phyloP scores from a whole-genome alignment of 1,140 invertebrate genomes.

The Dendrolimus kikuchii region DNA sequence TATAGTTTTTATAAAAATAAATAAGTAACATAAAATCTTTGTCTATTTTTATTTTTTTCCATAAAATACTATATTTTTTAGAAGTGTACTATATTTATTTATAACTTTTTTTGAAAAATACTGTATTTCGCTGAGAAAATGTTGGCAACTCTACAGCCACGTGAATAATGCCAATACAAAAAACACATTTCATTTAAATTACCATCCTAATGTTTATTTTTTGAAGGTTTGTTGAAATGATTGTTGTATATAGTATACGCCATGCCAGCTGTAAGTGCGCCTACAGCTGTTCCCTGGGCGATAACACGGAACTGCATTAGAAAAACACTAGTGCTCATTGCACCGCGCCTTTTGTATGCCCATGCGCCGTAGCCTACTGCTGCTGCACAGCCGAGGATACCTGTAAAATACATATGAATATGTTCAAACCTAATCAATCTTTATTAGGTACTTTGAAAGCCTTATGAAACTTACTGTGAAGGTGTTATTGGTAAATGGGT shows the following conservation, averaged over 20 bases:
- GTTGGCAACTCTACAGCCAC: no score
- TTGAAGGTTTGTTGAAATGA: constrained; percentile 35
- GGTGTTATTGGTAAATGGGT: no score
- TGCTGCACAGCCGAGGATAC: constrained; percentile 77
- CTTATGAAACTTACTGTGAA: no score
- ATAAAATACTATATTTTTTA: no score
- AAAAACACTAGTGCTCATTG: constrained; percentile 85
- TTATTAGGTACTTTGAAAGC: no score
- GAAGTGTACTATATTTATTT: no score
- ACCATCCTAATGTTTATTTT: constrained; percentile 26
- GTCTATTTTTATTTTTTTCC: no score
- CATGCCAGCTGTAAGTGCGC: constrained; percentile 79
- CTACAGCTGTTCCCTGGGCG: constrained; percentile 85
- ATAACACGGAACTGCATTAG: constrained; percentile 88
- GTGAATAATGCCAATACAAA: no score
- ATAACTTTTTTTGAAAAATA: no score
- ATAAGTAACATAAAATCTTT: no score
- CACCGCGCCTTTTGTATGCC: constrained; percentile 80
- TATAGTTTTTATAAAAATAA: no score
- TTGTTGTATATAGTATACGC: constrained; percentile 72
- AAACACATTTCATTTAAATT: constrained; percentile 5
- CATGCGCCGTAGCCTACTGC: constrained; percentile 80
- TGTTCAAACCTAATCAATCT: neutral
- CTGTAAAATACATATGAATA: constrained; percentile 70
- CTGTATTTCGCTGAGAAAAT: no score